These are phyloP conservation scores for Chionoecetes opilio DNA, from an alignment of 1,140 invertebrate genomes.

Conservation along the genomic window DNA sequence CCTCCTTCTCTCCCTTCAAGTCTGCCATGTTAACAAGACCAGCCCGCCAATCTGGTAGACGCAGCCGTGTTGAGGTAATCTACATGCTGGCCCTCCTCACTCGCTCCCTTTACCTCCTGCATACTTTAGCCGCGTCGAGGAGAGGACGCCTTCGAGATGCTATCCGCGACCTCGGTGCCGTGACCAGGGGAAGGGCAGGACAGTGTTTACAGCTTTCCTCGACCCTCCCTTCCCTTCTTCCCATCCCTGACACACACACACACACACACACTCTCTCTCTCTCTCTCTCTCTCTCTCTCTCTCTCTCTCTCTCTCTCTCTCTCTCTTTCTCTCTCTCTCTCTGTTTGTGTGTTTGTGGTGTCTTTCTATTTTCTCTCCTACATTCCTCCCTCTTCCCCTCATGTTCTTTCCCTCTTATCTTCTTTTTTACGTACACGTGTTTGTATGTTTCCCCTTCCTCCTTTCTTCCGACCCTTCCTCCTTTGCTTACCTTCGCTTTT, in stretches of 20 bases:
- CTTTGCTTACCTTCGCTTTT: too few relatives aligned
- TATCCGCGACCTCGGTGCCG: background rate
- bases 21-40: background rate
- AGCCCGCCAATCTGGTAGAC: conserved; percentile 14
- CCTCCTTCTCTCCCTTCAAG: background rate
- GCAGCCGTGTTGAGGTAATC: background rate
- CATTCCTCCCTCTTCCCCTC: too few relatives aligned
- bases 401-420: too few relatives aligned
- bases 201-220: background rate
- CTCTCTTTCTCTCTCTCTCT: background rate
- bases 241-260: too few relatives aligned
- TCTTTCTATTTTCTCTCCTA: too few relatives aligned
- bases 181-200: background rate
- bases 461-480: too few relatives aligned
- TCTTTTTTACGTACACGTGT: too few relatives aligned
- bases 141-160: conserved; percentile 3
- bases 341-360: background rate
- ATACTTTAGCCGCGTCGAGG: background rate
- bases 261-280: too few relatives aligned
- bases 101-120: background rate
- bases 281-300: conserved; percentile 12
- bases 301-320: background rate
- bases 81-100: conserved; percentile 15
- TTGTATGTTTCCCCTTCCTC: too few relatives aligned
- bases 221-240: too few relatives aligned